A percentile compares a stretch with the other conserved stretches of the same genome.
phyloP scores from a whole-genome alignment of 2,888 invertebrate genomes.

The Cryptophagus acutangulus region DNA sequence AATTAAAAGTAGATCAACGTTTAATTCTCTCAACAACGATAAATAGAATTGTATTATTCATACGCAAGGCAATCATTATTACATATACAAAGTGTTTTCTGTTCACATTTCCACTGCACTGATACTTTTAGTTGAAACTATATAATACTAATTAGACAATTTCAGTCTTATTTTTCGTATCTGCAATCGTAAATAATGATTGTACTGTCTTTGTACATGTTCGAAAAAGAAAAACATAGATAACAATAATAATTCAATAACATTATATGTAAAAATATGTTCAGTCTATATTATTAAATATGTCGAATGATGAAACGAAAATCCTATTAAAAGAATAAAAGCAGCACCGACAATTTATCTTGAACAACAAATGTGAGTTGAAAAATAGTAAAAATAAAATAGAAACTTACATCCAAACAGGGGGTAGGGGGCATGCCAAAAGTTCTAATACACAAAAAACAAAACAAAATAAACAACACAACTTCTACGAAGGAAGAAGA shows the following conservation, averaged over 20 bases:
- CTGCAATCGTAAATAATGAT: not conserved
- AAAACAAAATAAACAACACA: conserved; percentile 28
- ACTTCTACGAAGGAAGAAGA: conserved; percentile 23
- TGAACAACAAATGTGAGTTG: conserved; percentile 15
- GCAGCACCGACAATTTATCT: conserved; percentile 13
- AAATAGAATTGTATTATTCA: conserved; percentile 1
- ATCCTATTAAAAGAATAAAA: conserved; percentile 18
- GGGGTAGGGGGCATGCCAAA: conserved; percentile 35
- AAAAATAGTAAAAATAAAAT: conserved; percentile 10
- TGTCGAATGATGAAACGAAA: too few relatives aligned
- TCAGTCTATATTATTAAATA: conserved; percentile 39
- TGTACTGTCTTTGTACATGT: not conserved
- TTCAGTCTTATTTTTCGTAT: not conserved
- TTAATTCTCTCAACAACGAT: conserved; percentile 2
- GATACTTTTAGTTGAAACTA: not conserved
- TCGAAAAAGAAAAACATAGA: conserved; percentile 14
- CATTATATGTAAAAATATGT: conserved; percentile 39
- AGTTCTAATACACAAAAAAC: conserved; percentile 25
- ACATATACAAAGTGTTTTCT: too few relatives aligned
- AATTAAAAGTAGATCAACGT: not conserved
- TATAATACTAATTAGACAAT: not conserved
- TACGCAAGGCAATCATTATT: too few relatives aligned
- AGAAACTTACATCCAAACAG: conserved; percentile 26
- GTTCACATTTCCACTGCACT: too few relatives aligned
- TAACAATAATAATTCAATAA: conserved; percentile 30